Percentiles rank a stretch among this genome's conserved stretches.
phyloP scores from a whole-genome alignment of 2,113 vertebrate genomes.

The Seriola quinqueradiata region DNA sequence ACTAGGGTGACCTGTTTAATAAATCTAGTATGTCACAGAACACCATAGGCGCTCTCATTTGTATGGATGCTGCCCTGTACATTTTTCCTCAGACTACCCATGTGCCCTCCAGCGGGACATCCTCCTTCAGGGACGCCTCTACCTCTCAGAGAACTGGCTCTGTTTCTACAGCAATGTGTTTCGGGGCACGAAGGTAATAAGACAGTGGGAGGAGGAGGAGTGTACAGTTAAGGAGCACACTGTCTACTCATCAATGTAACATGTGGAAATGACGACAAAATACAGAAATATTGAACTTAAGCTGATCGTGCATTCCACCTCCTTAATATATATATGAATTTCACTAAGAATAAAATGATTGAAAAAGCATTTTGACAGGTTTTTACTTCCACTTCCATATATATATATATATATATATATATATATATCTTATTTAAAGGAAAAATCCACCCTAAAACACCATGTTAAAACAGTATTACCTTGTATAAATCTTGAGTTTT shows the following conservation, averaged over 20 bases:
- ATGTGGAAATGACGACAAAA: background rate
- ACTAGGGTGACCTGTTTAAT: background rate
- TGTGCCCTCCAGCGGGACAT: slow-evolving; percentile 97
- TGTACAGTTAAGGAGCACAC: background rate
- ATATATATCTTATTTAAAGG: too few species aligned
- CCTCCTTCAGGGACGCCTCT: slow-evolving; percentile 93
- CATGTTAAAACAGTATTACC: too few species aligned
- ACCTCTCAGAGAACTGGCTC: slow-evolving; percentile 92
- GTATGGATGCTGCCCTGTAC: background rate
- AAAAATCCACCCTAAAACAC: too few species aligned
- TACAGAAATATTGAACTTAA: too few species aligned
- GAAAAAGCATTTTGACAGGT: too few species aligned
- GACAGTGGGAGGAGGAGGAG: background rate
- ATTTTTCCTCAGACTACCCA: slow-evolving; percentile 86
- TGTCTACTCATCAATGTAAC: background rate
- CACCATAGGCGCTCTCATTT: slow-evolving; percentile 13
- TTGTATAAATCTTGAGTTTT: too few species aligned
- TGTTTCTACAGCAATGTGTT: slow-evolving; percentile 98
- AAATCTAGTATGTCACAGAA: background rate
- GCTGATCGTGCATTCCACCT: too few species aligned
- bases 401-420: too few species aligned
- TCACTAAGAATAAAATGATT: background rate
- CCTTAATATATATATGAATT: background rate
- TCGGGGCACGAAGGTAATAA: slow-evolving; percentile 91
- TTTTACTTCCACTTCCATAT: too few species aligned